Conservation (phyloP, 2,797 vertebrate species). For the Steatocranus sp. region DNA sequence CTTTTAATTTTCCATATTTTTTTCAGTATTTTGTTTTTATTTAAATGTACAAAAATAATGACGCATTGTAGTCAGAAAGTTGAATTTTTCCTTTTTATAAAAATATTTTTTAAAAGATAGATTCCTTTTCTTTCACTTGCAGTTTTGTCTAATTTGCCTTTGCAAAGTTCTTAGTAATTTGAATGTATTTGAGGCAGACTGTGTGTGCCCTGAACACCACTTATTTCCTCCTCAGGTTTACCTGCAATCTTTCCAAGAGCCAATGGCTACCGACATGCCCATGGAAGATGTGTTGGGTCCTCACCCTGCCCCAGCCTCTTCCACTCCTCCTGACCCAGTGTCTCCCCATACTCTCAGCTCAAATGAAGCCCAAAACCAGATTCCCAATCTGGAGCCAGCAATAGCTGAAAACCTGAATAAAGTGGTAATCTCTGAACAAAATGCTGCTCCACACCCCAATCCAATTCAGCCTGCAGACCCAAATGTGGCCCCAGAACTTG, state of each 20-base stretch:
- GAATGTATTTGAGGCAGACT: background rate
- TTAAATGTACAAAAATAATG: background rate
- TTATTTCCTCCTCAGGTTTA: conserved; percentile 31
- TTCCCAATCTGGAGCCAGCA: conserved; percentile 11
- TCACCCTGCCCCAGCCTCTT: conserved; percentile 9
- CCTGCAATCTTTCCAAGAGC: conserved; percentile 53
- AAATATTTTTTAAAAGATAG: background rate
- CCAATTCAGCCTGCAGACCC: background rate
- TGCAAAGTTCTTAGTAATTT: background rate
- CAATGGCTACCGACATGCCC: conserved; percentile 55
- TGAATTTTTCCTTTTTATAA: background rate
- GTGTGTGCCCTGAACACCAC: background rate
- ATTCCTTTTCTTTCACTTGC: background rate
- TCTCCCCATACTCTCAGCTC: conserved; percentile 8
- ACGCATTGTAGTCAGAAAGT: background rate
- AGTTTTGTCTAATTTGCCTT: background rate
- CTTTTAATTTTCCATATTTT: background rate
- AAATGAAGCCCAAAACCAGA: conserved; percentile 4
- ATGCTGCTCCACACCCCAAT: background rate
- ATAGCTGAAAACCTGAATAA: conserved; percentile 8
- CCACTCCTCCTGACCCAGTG: background rate
- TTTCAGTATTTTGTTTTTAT: background rate
- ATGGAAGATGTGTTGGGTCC: conserved; percentile 38
- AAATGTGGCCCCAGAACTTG: background rate
- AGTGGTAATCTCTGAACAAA: background rate